phyloP scores from a whole-genome alignment of 2,888 invertebrate genomes.

The Exephanes ischioxanthus region DNA sequence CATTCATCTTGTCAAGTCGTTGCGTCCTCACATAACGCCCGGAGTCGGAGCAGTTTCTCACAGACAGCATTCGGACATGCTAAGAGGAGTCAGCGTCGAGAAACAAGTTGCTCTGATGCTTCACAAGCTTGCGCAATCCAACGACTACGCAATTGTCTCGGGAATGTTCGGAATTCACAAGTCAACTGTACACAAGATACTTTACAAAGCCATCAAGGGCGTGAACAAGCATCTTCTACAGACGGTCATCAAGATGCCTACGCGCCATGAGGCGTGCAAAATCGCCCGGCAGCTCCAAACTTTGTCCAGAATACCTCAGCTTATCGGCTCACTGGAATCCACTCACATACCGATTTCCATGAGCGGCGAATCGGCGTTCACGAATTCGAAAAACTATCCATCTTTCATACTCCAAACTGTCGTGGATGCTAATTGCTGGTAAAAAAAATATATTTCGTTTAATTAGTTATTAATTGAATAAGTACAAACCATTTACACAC shows the following conservation, averaged over 20 bases:
- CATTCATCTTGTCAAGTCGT: slow-evolving; percentile 66
- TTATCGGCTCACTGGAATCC: slow-evolving; percentile 38
- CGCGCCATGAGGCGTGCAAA: slow-evolving; percentile 3
- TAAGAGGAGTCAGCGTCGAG: slow-evolving; percentile 68
- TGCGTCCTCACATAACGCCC: slow-evolving; percentile 70
- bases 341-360: slow-evolving; percentile 70
- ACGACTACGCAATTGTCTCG: slow-evolving; percentile 69
- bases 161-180: slow-evolving; percentile 72
- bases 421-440: slow-evolving; percentile 72
- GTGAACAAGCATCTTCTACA: slow-evolving; percentile 19
- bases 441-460: slow-evolving; percentile 33
- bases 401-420: slow-evolving; percentile 73
- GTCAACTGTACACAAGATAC: slow-evolving; percentile 71
- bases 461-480: neutral
- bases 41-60: slow-evolving; percentile 63
- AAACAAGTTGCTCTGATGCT: slow-evolving; percentile 72
- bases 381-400: slow-evolving; percentile 70
- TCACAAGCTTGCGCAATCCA: slow-evolving; percentile 67
- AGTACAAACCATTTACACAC: too few species aligned
- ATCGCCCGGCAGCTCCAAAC: slow-evolving; percentile 24
- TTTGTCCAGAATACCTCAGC: slow-evolving; percentile 39
- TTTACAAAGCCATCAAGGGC: slow-evolving; percentile 27
- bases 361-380: slow-evolving; percentile 67
- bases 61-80: slow-evolving; percentile 61
- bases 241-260: slow-evolving; percentile 41